Conservation (phyloP, 2,113 vertebrate genomes). For the Pao palembangensis region DNA sequence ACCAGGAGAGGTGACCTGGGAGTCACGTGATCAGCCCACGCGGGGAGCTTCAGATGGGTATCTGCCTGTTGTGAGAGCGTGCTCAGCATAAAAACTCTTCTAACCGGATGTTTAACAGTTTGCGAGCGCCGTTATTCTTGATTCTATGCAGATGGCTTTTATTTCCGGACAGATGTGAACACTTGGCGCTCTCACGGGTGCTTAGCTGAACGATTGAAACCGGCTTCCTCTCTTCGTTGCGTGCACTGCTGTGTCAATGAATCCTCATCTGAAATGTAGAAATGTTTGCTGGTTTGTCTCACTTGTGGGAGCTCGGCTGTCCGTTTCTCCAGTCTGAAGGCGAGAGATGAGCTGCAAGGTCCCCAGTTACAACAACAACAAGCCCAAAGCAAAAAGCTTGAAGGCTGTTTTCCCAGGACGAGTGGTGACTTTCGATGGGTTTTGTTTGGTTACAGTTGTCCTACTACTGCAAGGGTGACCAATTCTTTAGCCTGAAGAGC, state of each 20-base stretch:
- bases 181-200: conserved; percentile 55
- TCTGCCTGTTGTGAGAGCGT: conserved; percentile 39
- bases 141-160: conserved; percentile 55
- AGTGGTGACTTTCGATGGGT: neutral
- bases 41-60: conserved; percentile 37
- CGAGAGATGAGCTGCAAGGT: neutral
- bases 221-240: conserved; percentile 7
- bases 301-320: too few species aligned
- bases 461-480: too few species aligned
- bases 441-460: too few species aligned
- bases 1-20: conserved; percentile 50
- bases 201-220: conserved; percentile 63
- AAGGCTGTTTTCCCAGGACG: neutral
- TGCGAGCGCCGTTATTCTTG: conserved; percentile 42
- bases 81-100: conserved; percentile 37
- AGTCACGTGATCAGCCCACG: conserved; percentile 37
- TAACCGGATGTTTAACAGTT: conserved; percentile 4
- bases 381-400: neutral
- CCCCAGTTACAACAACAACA: too few species aligned
- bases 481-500: too few species aligned
- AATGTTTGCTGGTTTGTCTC: too few species aligned
- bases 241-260: too few species aligned
- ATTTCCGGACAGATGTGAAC: conserved; percentile 63
- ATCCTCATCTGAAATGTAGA: too few species aligned
- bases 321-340: neutral